phyloP scores from a whole-genome alignment of 2,888 invertebrate species.

The Carterocephalus palaemon region DNA sequence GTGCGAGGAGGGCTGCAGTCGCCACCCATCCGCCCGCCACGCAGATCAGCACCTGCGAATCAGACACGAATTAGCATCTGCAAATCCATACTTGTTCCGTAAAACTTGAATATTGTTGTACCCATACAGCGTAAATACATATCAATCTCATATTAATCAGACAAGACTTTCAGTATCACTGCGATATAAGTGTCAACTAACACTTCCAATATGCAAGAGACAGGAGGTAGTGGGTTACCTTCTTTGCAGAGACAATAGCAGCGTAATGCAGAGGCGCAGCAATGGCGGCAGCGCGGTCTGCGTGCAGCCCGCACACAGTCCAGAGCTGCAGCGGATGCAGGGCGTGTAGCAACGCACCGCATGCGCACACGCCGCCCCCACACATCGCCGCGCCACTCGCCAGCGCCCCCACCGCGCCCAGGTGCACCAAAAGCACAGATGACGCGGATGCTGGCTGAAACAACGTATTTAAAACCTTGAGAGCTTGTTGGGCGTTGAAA shows the following conservation, averaged over 20 bases:
- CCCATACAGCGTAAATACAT: too few species aligned
- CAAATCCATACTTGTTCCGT: too few species aligned
- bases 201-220: too few species aligned
- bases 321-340: conserved; percentile 87
- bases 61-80: conserved; percentile 4
- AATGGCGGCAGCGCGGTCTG: conserved; percentile 88
- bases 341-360: conserved; percentile 83
- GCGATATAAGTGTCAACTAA: too few species aligned
- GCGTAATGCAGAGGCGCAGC: conserved; percentile 89
- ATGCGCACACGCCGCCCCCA: conserved; percentile 80
- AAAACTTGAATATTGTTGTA: too few species aligned
- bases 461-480: conserved; percentile 16
- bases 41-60: conserved; percentile 80
- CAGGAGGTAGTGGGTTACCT: too few species aligned
- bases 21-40: conserved; percentile 83
- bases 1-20: conserved; percentile 80
- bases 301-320: conserved; percentile 89
- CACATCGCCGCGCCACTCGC: conserved; percentile 85
- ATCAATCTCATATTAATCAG: too few species aligned
- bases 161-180: too few species aligned
- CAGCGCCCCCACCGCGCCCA: conserved; percentile 84
- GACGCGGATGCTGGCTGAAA: conserved; percentile 82
- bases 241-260: conserved; percentile 85
- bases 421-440: conserved; percentile 84
- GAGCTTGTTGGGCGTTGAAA: neutral